Conservation (phyloP, 2,888 invertebrate genomes). For the Andrena praecox region DNA sequence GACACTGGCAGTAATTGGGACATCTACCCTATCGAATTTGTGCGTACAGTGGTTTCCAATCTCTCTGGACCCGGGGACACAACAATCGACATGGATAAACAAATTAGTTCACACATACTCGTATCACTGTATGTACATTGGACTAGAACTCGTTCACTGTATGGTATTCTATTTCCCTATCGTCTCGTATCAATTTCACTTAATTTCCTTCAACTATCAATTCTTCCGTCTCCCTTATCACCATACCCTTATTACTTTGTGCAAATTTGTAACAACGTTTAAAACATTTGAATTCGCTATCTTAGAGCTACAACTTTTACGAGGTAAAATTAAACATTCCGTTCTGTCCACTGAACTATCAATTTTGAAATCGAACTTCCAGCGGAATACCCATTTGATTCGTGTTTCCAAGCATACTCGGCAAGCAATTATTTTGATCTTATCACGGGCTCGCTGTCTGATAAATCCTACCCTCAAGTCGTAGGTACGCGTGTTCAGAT, state of each 20-base stretch:
- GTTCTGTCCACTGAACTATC: background rate
- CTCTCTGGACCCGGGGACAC: too few species aligned
- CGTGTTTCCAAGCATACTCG: background rate
- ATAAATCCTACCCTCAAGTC: background rate
- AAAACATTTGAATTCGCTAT: conserved; percentile 1
- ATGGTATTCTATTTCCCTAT: background rate
- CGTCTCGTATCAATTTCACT: background rate
- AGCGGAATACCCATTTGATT: background rate
- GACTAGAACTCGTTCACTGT: conserved; percentile 14
- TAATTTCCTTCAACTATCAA: background rate
- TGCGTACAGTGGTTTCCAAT: too few species aligned
- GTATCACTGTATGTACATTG: conserved; percentile 15
- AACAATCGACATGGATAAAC: conserved; percentile 19
- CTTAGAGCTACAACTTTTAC: background rate
- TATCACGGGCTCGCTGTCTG: too few species aligned
- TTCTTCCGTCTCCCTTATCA: background rate
- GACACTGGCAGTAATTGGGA: too few species aligned
- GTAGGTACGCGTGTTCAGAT: too few species aligned
- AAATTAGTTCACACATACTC: conserved; percentile 23
- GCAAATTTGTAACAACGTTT: conserved; percentile 17
- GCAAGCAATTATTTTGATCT: too few species aligned
- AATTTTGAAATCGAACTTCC: background rate
- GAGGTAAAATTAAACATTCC: background rate
- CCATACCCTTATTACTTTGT: background rate
- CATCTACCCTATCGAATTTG: too few species aligned